Conservation (phyloP, 2,888 invertebrate genomes). For the Rhagonycha fulva region DNA sequence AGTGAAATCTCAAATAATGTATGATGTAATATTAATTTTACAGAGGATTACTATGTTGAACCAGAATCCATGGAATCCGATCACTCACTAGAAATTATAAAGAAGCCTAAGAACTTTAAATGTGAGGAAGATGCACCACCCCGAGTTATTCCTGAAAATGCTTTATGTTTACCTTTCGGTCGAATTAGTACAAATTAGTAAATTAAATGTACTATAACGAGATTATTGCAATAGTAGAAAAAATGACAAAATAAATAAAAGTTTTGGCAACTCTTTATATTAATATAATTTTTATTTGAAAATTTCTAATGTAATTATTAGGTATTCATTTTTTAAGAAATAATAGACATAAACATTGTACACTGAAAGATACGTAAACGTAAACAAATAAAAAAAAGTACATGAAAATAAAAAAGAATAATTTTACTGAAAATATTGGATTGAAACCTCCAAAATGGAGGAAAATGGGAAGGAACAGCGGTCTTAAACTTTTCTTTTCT, state of each 20-base stretch:
- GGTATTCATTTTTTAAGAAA: too few species aligned
- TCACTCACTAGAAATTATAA: not conserved
- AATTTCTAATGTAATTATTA: too few species aligned
- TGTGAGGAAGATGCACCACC: not conserved
- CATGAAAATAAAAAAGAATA: too few species aligned
- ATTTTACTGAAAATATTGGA: too few species aligned
- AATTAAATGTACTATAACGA: not conserved
- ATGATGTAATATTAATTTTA: not conserved
- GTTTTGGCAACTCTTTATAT: not conserved
- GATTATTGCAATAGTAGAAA: not conserved
- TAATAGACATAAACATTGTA: too few species aligned
- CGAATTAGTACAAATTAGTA: not conserved
- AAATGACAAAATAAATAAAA: not conserved
- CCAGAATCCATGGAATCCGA: not conserved
- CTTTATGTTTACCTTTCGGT: not conserved
- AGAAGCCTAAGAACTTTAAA: not conserved
- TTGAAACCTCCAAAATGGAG: too few species aligned
- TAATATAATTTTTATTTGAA: too few species aligned
- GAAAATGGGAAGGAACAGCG: too few species aligned
- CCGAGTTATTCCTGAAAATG: not conserved
- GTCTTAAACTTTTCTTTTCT: too few species aligned
- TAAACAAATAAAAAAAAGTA: too few species aligned
- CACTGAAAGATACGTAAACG: too few species aligned
- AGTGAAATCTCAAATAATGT: not conserved
- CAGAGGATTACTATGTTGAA: not conserved